These are phyloP conservation scores for Drosophila meridiana DNA, from an alignment of 2,888 invertebrate species.

Conservation along the genomic window DNA sequence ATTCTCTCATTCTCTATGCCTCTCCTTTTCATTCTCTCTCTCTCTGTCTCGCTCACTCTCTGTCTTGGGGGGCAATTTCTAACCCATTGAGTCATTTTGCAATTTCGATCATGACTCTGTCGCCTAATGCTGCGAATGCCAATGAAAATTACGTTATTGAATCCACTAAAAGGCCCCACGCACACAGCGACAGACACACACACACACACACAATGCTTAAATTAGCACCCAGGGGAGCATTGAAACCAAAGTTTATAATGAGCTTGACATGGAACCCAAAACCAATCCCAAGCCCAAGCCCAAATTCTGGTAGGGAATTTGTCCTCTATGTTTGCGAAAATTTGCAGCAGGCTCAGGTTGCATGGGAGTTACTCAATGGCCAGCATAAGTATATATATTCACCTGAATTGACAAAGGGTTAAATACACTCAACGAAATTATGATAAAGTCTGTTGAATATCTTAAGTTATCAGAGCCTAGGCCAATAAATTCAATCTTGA, in stretches of 20 bases:
- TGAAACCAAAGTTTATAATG: slow-evolving; percentile 73
- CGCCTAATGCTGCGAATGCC: slow-evolving; percentile 49
- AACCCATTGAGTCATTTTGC: slow-evolving; percentile 49
- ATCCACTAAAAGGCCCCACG: slow-evolving; percentile 53
- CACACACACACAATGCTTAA: slow-evolving; percentile 40
- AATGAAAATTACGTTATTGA: slow-evolving; percentile 61
- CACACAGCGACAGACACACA: not conserved
- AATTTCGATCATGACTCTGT: slow-evolving; percentile 66
- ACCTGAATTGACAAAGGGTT: not conserved
- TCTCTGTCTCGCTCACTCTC: not conserved
- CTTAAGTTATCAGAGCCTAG: not conserved
- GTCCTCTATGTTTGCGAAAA: slow-evolving; percentile 54
- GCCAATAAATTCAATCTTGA: not conserved
- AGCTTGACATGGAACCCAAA: slow-evolving; percentile 52
- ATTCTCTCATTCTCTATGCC: slow-evolving; percentile 1
- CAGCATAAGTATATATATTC: not conserved
- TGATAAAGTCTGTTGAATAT: not conserved
- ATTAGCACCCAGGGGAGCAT: slow-evolving; percentile 73
- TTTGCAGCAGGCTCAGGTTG: slow-evolving; percentile 36
- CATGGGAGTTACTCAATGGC: not conserved
- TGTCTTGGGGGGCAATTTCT: slow-evolving; percentile 7
- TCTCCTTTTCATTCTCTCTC: not conserved
- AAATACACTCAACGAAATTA: not conserved
- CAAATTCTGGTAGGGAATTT: not conserved
- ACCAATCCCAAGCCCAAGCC: not conserved